Conservation (phyloP, 2,113 vertebrate genomes). For the Cephalopterus ornatus region DNA sequence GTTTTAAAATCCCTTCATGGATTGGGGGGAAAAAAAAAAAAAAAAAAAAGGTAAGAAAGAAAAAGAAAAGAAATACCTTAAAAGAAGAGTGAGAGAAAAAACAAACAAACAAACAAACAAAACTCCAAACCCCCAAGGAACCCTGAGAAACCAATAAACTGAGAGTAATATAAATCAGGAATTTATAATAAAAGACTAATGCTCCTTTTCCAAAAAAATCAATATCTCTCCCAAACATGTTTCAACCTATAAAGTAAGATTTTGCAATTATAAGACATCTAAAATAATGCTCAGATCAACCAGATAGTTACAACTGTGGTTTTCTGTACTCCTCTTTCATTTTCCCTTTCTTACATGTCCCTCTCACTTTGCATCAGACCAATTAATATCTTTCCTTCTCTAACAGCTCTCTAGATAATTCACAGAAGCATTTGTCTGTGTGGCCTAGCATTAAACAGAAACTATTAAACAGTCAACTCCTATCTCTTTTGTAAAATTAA, state of each 20-base stretch:
- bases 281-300: slow-evolving; percentile 19
- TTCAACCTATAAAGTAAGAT: slow-evolving; percentile 32
- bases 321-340: slow-evolving; percentile 35
- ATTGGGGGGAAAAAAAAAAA: not conserved
- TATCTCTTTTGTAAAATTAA: slow-evolving; percentile 53
- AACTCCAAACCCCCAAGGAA: not conserved
- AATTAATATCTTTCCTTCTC: slow-evolving; percentile 64
- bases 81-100: not conserved
- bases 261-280: not conserved
- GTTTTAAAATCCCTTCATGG: not conserved
- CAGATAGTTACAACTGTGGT: not conserved
- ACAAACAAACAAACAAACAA: not conserved
- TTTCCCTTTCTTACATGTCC: slow-evolving; percentile 39
- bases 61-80: not conserved
- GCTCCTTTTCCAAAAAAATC: not conserved
- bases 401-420: slow-evolving; percentile 70
- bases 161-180: not conserved
- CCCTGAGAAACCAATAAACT: not conserved
- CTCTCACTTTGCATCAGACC: slow-evolving; percentile 51
- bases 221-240: slow-evolving; percentile 15
- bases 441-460: slow-evolving; percentile 67
- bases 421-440: slow-evolving; percentile 59
- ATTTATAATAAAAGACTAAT: slow-evolving; percentile 51
- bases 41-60: not conserved
- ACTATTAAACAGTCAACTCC: slow-evolving; percentile 65